phyloP scores from a whole-genome alignment of 2,797 vertebrate species.

The Calcarius lapponicus region DNA sequence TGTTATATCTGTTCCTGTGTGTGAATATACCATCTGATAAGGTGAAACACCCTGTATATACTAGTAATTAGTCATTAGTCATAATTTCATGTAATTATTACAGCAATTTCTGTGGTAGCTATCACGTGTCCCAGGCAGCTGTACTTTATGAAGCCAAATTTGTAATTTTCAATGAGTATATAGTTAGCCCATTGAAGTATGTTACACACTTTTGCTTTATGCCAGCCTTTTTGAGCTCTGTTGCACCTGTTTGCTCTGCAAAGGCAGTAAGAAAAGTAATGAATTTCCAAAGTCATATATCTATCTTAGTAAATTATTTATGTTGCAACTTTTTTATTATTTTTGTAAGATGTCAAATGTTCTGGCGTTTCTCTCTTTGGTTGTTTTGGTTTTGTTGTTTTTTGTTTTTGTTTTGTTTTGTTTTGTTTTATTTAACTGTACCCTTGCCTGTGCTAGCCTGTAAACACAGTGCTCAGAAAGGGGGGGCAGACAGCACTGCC shows the following conservation, averaged over 20 bases:
- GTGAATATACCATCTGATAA: background rate
- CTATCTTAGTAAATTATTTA: background rate
- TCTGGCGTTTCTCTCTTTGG: background rate
- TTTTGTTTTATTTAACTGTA: background rate
- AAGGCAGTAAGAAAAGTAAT: background rate
- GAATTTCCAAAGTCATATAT: background rate
- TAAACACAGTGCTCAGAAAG: background rate
- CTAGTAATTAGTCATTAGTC: slow-evolving; percentile 48
- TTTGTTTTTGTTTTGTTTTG: background rate
- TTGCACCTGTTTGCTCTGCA: background rate
- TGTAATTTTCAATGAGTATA: slow-evolving; percentile 15
- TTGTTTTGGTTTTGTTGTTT: too few species aligned
- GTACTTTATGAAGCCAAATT: background rate
- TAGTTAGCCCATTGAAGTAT: background rate
- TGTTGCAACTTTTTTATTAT: background rate
- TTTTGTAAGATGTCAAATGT: background rate
- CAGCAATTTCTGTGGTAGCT: background rate
- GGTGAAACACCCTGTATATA: background rate
- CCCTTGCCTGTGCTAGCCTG: background rate
- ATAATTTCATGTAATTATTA: slow-evolving; percentile 22
- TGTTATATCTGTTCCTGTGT: background rate
- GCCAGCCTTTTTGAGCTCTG: background rate
- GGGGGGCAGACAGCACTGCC: background rate
- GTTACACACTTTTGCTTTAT: background rate
- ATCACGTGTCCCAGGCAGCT: background rate